phyloP scores from a whole-genome alignment of 2,888 invertebrate genomes.

The Prenolepis imparis region DNA sequence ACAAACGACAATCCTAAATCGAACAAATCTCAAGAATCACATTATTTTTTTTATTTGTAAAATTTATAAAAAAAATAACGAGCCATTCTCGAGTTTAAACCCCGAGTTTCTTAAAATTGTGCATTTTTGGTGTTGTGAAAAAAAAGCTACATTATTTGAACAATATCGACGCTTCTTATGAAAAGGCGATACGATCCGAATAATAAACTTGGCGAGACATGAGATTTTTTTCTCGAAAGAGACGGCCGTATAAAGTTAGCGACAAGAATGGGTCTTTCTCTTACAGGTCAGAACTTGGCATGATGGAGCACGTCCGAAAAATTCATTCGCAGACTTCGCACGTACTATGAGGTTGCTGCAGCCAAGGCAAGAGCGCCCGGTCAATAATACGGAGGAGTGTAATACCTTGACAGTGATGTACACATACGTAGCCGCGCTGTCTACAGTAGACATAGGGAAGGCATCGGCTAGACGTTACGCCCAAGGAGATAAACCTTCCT shows the following conservation, averaged over 20 bases:
- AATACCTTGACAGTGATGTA: conserved; percentile 54
- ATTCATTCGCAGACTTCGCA: conserved; percentile 47
- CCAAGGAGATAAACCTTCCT: conserved; percentile 30
- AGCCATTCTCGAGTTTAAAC: background rate
- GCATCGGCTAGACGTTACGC: conserved; percentile 36
- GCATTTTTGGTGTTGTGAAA: no score
- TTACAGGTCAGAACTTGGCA: background rate
- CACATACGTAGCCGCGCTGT: conserved; percentile 14
- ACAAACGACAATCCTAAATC: conserved; percentile 27
- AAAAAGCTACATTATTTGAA: background rate
- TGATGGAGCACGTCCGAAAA: conserved; percentile 40
- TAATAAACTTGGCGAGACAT: background rate
- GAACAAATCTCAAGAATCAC: background rate
- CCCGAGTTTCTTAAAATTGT: background rate
- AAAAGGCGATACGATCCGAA: background rate
- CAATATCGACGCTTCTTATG: background rate
- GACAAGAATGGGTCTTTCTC: background rate
- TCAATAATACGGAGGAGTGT: conserved; percentile 60
- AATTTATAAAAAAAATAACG: background rate
- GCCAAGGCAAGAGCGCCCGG: conserved; percentile 54
- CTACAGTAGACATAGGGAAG: conserved; percentile 12
- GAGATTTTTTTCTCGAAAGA: background rate
- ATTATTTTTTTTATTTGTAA: no score
- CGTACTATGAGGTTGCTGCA: conserved; percentile 42
- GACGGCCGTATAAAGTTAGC: background rate